Conservation (phyloP, 2,113 vertebrate genomes). For the Anguilla rostrata region DNA sequence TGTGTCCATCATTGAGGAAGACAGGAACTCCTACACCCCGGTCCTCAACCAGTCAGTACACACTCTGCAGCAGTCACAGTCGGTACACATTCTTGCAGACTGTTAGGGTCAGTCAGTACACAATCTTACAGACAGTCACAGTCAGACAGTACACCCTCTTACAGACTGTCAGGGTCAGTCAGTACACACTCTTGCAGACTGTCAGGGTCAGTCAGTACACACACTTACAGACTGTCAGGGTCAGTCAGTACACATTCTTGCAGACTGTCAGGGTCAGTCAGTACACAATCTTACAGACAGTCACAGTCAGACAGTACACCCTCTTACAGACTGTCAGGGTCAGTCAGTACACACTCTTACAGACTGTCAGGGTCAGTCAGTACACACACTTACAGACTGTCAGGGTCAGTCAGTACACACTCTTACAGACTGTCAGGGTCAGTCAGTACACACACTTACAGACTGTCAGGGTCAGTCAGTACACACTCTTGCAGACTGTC, state of each 20-base stretch:
- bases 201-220: no score
- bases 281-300: neutral
- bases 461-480: neutral
- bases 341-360: neutral
- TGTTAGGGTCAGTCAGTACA: neutral
- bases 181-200: neutral
- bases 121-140: neutral
- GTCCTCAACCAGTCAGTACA: slow-evolving; percentile 82
- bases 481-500: neutral
- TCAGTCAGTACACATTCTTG: neutral
- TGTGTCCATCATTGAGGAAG: slow-evolving; percentile 97
- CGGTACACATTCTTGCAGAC: neutral
- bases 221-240: no score
- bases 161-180: neutral
- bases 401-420: neutral
- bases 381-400: neutral
- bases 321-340: no score
- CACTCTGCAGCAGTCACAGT: neutral
- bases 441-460: neutral
- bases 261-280: slow-evolving; percentile 55
- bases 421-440: neutral
- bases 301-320: neutral
- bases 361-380: neutral
- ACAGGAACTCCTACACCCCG: slow-evolving; percentile 92
- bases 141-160: neutral